phyloP scores from a whole-genome alignment of 2,797 vertebrate genomes.

The Erithacus rubecula region DNA sequence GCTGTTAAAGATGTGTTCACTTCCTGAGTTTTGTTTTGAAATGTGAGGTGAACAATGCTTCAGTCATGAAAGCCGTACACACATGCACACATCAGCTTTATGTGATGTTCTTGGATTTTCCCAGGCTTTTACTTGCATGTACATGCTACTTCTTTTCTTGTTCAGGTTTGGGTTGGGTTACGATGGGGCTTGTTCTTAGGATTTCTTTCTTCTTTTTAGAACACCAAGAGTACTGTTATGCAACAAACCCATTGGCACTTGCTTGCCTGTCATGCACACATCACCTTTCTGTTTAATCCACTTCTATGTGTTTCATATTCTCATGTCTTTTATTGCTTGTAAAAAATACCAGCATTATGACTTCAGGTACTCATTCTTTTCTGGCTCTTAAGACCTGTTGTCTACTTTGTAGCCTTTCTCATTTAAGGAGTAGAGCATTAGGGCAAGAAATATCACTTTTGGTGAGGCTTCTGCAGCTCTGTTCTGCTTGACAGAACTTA shows the following conservation, averaged over 20 bases:
- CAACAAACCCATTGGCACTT: not conserved
- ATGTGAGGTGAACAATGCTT: not conserved
- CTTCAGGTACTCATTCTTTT: not conserved
- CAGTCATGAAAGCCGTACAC: not conserved
- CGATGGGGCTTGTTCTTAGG: not conserved
- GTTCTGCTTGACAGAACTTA: not conserved
- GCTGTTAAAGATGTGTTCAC: not conserved
- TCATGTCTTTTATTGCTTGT: conserved; percentile 16
- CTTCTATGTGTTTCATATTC: conserved; percentile 50
- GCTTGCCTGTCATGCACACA: not conserved
- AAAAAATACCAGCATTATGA: conserved; percentile 12
- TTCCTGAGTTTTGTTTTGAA: not conserved
- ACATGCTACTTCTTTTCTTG: not conserved
- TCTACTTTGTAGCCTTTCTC: not conserved
- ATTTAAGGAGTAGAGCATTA: not conserved
- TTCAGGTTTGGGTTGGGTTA: not conserved
- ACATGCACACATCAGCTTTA: not conserved
- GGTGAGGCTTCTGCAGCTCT: not conserved
- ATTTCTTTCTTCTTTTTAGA: not conserved
- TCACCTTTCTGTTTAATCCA: not conserved
- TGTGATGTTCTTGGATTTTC: not conserved
- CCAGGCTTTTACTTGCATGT: not conserved
- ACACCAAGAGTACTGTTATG: not conserved
- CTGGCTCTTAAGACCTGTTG: not conserved
- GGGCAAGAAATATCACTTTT: not conserved